Percentiles rank a stretch among this genome's conserved stretches.
phyloP scores from a whole-genome alignment of 1,140 invertebrate species.

The Akabosia matsudoensis region DNA sequence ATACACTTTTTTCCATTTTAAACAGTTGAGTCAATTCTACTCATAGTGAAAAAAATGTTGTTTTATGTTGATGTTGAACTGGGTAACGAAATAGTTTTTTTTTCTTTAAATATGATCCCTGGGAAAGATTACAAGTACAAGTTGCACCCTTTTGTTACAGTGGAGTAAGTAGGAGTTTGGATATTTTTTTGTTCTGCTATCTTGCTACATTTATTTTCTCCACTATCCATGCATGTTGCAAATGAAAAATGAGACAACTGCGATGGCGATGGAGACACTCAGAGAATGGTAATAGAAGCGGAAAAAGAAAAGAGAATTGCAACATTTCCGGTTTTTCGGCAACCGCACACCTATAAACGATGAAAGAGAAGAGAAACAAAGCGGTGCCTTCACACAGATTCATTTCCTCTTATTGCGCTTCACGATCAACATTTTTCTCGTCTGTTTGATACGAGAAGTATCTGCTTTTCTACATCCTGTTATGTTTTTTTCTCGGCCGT shows the following conservation, averaged over 20 bases:
- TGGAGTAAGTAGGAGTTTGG: too few species aligned
- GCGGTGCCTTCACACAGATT: too few species aligned
- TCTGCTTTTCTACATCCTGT: too few species aligned
- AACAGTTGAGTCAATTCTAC: too few species aligned
- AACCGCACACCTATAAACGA: background rate
- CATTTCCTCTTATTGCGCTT: too few species aligned
- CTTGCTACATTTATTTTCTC: slow-evolving; percentile 14
- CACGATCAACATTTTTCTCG: too few species aligned
- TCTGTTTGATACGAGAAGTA: too few species aligned
- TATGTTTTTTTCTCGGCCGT: too few species aligned
- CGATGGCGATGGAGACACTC: background rate
- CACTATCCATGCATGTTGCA: background rate
- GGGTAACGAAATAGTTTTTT: background rate
- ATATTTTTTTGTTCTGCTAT: too few species aligned
- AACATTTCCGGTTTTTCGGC: background rate
- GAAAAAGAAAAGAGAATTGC: slow-evolving; percentile 17
- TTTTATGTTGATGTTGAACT: background rate
- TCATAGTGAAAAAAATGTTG: background rate
- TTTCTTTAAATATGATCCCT: slow-evolving; percentile 3
- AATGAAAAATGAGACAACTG: background rate
- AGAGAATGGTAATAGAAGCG: background rate
- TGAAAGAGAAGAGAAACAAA: background rate
- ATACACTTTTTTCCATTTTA: background rate
- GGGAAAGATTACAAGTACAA: slow-evolving; percentile 2
- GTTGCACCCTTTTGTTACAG: too few species aligned